Base-by-base conservation (phyloP, 2,797 vertebrate genomes). In the Euphonia xanthogaster region DNA sequence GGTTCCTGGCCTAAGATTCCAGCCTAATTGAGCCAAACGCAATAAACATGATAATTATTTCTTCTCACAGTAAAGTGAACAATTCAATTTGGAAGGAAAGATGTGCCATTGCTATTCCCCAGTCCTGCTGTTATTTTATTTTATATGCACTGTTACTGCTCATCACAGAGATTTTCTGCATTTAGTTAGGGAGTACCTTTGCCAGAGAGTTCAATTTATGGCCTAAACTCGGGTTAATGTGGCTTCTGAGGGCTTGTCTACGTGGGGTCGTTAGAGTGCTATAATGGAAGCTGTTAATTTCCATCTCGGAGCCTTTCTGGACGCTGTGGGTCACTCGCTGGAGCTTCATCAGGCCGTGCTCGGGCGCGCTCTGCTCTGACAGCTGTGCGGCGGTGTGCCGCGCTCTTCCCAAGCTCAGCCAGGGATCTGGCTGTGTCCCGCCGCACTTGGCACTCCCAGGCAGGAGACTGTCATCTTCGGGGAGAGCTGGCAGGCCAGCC, bases 1-100 rank as follows among this genome's bases (percentile, higher is more conserved):
- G 80, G 88, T 73, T 97, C 42, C 93, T 96, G 96, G 95, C 90
- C 92, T 93, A 96, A 96, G 96, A 93, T 88, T 90, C 67, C 76
- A 94, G 66, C 70, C 87, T 96, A 94, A 94, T 94, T 91, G 94
- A 96, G 96, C 94, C 94, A 96, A 96, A 88, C 28, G 7, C 85
- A 93, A 94, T 97, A 95, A 96, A 95, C 87, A 88, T 76, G 76
- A 78, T 92, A 93, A 96, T 95, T 94, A 94, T 95, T 96, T 68
- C 94, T 96, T 96, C 93, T 95, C 93, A 81, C 76, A 92, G 66
- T 44, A 60, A 95, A 96, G 85, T 78, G 87, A 93, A 96, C 96
- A 96, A 94, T 95, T 96, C 96, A 94, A 91, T 97, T 96, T 96
- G 93, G 87, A 96, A 91, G 73, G 89, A 86, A 93, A 86, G 93